Conservation (phyloP, 1,140 invertebrate species). For the Aphaenogaster floridana region DNA sequence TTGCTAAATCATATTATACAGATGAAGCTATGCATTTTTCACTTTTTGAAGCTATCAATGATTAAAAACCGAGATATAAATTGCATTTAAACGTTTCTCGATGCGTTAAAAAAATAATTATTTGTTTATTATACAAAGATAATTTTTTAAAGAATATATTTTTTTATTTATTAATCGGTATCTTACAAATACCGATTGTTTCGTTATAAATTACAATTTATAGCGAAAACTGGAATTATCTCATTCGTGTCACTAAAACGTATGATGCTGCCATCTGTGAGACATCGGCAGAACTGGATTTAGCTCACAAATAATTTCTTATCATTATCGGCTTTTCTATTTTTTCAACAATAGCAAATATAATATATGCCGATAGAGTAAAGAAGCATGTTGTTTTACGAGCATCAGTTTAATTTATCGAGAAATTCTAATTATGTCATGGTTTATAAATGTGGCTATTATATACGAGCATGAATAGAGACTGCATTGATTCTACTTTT, state of each 20-base stretch:
- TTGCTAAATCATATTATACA: background rate
- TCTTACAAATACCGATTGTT: slow-evolving; percentile 3
- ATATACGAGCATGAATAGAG: background rate
- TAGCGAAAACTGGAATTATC: too few species aligned
- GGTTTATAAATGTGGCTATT: background rate
- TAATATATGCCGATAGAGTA: slow-evolving; percentile 13
- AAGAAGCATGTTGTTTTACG: background rate
- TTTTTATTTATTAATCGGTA: background rate
- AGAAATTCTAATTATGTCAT: slow-evolving; percentile 4
- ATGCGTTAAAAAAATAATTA: background rate
- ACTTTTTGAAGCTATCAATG: background rate
- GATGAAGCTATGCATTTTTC: background rate
- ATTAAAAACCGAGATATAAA: slow-evolving; percentile 8
- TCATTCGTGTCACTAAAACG: background rate
- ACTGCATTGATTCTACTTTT: slow-evolving; percentile 45
- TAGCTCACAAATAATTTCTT: background rate
- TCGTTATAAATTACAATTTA: background rate
- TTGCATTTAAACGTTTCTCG: background rate
- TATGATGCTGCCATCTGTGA: slow-evolving; percentile 42
- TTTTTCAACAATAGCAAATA: slow-evolving; percentile 20
- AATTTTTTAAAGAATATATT: background rate
- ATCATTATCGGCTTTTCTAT: background rate
- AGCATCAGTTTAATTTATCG: slow-evolving; percentile 28
- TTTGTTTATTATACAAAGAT: background rate
- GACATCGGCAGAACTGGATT: background rate